Conservation (phyloP, 2,888 invertebrate genomes). For the Mythimna vitellina region DNA sequence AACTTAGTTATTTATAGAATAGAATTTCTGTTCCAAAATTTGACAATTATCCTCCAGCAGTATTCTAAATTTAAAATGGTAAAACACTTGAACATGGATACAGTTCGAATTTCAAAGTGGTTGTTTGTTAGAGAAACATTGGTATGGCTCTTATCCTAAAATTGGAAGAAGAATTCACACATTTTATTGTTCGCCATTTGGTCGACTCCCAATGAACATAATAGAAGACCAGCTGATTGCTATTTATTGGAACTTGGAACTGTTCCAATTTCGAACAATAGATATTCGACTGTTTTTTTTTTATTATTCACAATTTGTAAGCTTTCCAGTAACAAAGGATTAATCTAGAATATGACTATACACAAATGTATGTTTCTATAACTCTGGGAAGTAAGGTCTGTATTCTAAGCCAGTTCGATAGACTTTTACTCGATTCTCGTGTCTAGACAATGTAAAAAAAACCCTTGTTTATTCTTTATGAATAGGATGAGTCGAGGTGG, state of each 20-base stretch:
- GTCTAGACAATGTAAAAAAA: too few relatives aligned
- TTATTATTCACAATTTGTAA: conserved; percentile 3
- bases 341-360: neutral
- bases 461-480: too few relatives aligned
- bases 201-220: conserved; percentile 20
- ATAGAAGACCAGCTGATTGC: conserved; percentile 25
- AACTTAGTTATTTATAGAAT: too few relatives aligned
- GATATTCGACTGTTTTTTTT: conserved; percentile 16
- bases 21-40: too few relatives aligned
- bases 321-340: conserved; percentile 16
- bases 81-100: neutral
- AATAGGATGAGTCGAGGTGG: too few relatives aligned
- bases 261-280: conserved; percentile 40
- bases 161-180: conserved; percentile 19
- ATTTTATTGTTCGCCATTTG: conserved; percentile 20
- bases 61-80: neutral
- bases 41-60: neutral
- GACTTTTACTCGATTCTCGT: too few relatives aligned
- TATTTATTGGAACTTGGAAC: conserved; percentile 52
- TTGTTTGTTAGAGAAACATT: neutral
- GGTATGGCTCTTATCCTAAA: neutral
- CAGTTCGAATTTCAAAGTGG: neutral
- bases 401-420: neutral
- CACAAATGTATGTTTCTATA: neutral
- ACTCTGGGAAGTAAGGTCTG: neutral